phyloP scores from a whole-genome alignment of 2,113 vertebrate species.

The Brachyhypopomus occidentalis region DNA sequence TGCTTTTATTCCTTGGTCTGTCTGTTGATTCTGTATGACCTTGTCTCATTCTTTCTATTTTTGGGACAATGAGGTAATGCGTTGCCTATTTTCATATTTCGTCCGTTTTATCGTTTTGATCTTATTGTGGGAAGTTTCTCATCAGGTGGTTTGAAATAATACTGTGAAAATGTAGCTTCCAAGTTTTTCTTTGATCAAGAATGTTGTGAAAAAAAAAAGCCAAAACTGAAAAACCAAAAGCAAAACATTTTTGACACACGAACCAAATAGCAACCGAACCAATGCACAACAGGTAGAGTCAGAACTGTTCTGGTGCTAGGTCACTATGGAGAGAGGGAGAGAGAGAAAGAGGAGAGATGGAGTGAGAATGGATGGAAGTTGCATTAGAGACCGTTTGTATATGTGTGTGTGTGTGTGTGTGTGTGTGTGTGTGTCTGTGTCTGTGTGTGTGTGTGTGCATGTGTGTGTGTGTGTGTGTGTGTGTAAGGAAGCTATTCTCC shows the following conservation, averaged over 20 bases:
- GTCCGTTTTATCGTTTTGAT: slow-evolving; percentile 58
- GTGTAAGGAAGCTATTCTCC: slow-evolving; percentile 51
- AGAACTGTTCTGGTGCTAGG: slow-evolving; percentile 53
- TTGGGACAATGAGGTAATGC: slow-evolving; percentile 61
- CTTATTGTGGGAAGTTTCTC: slow-evolving; percentile 61
- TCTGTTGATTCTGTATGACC: slow-evolving; percentile 71
- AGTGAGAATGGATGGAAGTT: background rate
- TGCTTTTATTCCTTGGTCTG: slow-evolving; percentile 64
- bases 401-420: slow-evolving; percentile 36
- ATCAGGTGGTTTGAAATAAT: slow-evolving; percentile 69
- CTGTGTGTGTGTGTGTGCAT: slow-evolving; percentile 26
- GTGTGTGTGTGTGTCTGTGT: slow-evolving; percentile 31
- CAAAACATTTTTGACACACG: slow-evolving; percentile 63
- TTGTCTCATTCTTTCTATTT: slow-evolving; percentile 74
- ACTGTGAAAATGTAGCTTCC: slow-evolving; percentile 80
- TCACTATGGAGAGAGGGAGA: slow-evolving; percentile 34
- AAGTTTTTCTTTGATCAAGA: slow-evolving; percentile 67
- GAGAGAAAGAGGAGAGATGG: background rate
- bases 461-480: slow-evolving; percentile 34
- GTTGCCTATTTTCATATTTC: slow-evolving; percentile 74
- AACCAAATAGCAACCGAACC: slow-evolving; percentile 77
- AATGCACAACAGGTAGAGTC: slow-evolving; percentile 63
- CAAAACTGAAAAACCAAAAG: slow-evolving; percentile 72
- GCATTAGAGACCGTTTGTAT: background rate
- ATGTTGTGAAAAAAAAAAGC: slow-evolving; percentile 70